Evolutionary conservation across 2,113 vertebrate genomes (phyloP), one percentile per base, ranked within the genome.

Genomic region (Ictidomys tridecemlineatus): DNA sequence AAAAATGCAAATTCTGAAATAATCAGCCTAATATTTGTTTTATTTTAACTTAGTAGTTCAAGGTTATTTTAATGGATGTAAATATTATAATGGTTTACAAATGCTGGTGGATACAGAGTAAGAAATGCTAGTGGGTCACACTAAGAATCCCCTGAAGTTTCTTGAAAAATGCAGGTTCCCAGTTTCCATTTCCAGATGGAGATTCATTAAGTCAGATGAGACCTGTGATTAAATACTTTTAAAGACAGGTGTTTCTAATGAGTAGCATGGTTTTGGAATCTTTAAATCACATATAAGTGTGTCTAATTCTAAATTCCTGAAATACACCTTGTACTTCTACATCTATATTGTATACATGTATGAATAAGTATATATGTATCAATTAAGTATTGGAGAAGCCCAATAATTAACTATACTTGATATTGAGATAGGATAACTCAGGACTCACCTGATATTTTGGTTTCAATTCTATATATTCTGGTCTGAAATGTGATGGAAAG

Each of bases 401-500:
- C 58, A 76, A 17, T 87, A 53, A 61, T 85, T 80, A n/a, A 96
- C 24, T 76, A 76, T 89, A 94, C 65, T 20, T 90, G 48, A 30
- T 86, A 80, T 17, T 92, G 65, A 42, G 26, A 83, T 76, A 84
- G 22, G 22, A 83, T 89, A 97, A 83, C 34, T 92, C 5, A 88
- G 82, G 56, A 97, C 98, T 97, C 51, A 97, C 98, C 91, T 85
- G 77, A 89, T 74, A 74, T 45, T 48, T 76, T 91, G 95, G 63
- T 48, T 45, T 94, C 56, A 74, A 67, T 93, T 97, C 90, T 94
- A 6, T n/a, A 90, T 32, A 32, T 67, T 85, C 63, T 83, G 20
- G 30, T 67, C 8, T 96, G 72, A 58, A 86, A 96, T 39, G 34
- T 63, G 86, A 48, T 91, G 16, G 34, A 32, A 32, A 28, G 5